A percentile compares a stretch with the other conserved stretches of the same genome.
Conservation (phyloP, 2,113 vertebrate genomes). For the Solenodon paradoxus region DNA sequence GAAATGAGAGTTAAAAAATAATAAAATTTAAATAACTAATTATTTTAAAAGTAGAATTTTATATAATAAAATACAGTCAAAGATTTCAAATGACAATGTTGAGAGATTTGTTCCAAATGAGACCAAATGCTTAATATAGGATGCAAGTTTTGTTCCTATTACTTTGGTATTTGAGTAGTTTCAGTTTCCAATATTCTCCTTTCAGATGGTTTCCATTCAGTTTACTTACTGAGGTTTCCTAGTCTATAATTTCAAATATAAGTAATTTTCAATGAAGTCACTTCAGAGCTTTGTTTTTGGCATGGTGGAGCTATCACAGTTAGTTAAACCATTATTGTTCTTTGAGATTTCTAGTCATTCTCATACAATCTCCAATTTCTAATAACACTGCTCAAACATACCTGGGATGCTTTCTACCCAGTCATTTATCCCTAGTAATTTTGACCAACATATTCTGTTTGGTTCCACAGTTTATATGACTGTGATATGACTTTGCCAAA, state of each 20-base stretch:
- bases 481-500: neutral
- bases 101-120: neutral
- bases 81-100: neutral
- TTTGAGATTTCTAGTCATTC: neutral
- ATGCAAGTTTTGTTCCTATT: neutral
- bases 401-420: neutral
- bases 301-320: neutral
- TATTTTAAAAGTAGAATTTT: neutral
- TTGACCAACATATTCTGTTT: neutral
- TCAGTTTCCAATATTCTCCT: neutral
- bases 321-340: constrained; percentile 27
- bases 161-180: neutral
- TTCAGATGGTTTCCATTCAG: constrained; percentile 19
- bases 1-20: neutral
- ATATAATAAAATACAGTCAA: neutral
- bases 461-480: neutral
- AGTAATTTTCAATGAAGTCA: constrained; percentile 35
- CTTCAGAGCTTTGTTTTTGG: constrained; percentile 31
- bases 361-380: constrained; percentile 33
- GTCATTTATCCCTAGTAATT: neutral
- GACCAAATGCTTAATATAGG: neutral
- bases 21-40: constrained; percentile 7
- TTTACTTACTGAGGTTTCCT: constrained; percentile 10
- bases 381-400: neutral
- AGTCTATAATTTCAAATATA: constrained; percentile 48